These are phyloP conservation scores for Holacanthella duospinosa DNA, from an alignment of 2,888 invertebrate species.

Conservation along the genomic window DNA sequence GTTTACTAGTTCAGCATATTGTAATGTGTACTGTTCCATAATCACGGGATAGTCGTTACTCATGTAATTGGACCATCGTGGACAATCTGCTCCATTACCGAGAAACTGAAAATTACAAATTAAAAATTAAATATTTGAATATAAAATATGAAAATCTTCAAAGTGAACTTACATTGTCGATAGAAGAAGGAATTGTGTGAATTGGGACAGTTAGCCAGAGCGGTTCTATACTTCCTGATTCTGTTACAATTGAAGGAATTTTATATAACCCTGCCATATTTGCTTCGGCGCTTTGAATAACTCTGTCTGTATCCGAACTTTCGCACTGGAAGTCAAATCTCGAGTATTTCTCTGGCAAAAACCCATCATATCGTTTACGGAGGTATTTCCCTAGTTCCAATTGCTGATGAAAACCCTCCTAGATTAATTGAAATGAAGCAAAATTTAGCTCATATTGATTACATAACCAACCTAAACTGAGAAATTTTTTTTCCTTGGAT, in stretches of 20 bases:
- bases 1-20: not conserved
- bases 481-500: too few species aligned
- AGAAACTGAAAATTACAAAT: too few species aligned
- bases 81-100: too few species aligned
- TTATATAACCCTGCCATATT: slow-evolving; percentile 41
- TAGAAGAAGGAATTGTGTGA: slow-evolving; percentile 46
- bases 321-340: slow-evolving; percentile 52
- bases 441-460: not conserved
- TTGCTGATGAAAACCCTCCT: slow-evolving; percentile 64
- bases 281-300: slow-evolving; percentile 43
- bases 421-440: not conserved
- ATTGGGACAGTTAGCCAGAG: slow-evolving; percentile 52
- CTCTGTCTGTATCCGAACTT: slow-evolving; percentile 70
- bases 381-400: slow-evolving; percentile 64
- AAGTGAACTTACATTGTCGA: slow-evolving; percentile 49
- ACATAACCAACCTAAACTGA: not conserved
- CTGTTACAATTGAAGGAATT: slow-evolving; percentile 38
- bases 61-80: too few species aligned
- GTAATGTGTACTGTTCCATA: not conserved
- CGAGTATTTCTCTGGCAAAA: slow-evolving; percentile 49
- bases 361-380: slow-evolving; percentile 56
- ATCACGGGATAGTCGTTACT: too few species aligned
- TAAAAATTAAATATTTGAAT: not conserved
- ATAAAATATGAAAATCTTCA: not conserved
- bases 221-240: slow-evolving; percentile 44